Conservation (phyloP, 1,140 invertebrate genomes). For the Marisa cornuarietis region DNA sequence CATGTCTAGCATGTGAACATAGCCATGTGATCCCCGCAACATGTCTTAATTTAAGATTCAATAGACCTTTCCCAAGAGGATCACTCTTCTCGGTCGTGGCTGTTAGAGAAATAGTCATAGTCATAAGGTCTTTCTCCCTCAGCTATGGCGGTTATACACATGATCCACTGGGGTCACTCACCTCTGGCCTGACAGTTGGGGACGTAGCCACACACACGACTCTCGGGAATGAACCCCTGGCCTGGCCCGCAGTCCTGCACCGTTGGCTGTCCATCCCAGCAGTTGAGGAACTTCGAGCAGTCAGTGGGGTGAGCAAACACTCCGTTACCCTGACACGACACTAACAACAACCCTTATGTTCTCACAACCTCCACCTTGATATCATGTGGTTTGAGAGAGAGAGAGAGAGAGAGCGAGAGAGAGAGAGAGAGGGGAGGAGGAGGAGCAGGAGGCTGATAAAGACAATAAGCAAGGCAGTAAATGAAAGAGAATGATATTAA, state of each 20-base stretch:
- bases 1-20: too few relatives aligned
- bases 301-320: background rate
- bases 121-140: too few relatives aligned
- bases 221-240: background rate
- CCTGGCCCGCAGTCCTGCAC: background rate
- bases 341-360: background rate
- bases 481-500: background rate
- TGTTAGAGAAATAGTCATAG: too few relatives aligned
- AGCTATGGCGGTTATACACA: too few relatives aligned
- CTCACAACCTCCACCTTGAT: too few relatives aligned
- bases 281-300: background rate
- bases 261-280: background rate
- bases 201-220: background rate
- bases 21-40: too few relatives aligned
- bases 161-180: background rate
- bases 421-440: slow-evolving; percentile 1
- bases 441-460: background rate
- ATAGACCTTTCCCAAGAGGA: too few relatives aligned
- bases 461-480: background rate
- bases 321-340: background rate
- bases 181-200: background rate
- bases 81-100: too few relatives aligned
- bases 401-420: background rate
- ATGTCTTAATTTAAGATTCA: too few relatives aligned
- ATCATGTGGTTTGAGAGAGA: background rate